Conservation (phyloP, 2,888 invertebrate genomes). For the Chesias legatella region DNA sequence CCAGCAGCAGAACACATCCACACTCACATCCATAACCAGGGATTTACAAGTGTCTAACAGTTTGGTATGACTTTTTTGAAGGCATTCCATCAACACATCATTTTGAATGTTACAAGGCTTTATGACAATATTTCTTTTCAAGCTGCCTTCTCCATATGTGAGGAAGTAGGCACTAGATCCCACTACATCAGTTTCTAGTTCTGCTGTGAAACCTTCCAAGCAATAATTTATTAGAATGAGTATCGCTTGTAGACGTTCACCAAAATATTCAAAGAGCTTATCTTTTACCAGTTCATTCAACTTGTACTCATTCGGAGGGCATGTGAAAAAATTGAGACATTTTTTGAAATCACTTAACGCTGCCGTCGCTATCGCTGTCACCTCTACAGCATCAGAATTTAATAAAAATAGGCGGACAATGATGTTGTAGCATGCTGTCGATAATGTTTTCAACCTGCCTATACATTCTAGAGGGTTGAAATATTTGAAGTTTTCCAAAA, state of each 20-base stretch:
- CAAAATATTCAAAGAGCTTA: slow-evolving; percentile 54
- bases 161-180: slow-evolving; percentile 45
- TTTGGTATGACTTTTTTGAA: slow-evolving; percentile 46
- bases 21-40: slow-evolving; percentile 62
- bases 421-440: slow-evolving; percentile 49
- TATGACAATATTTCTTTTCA: slow-evolving; percentile 29
- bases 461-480: slow-evolving; percentile 50
- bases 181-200: slow-evolving; percentile 37
- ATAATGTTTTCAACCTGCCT: slow-evolving; percentile 44
- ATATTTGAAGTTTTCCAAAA: slow-evolving; percentile 58
- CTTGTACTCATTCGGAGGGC: slow-evolving; percentile 53
- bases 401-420: slow-evolving; percentile 56
- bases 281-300: slow-evolving; percentile 47
- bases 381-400: slow-evolving; percentile 34
- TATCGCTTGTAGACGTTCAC: slow-evolving; percentile 45
- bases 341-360: slow-evolving; percentile 48
- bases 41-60: slow-evolving; percentile 55
- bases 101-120: slow-evolving; percentile 43
- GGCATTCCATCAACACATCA: slow-evolving; percentile 40
- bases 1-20: slow-evolving; percentile 71
- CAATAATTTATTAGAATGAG: slow-evolving; percentile 45
- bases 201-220: slow-evolving; percentile 37
- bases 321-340: slow-evolving; percentile 51
- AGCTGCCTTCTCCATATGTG: slow-evolving; percentile 44
- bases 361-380: slow-evolving; percentile 30